These are phyloP conservation scores for Sebastes glaucus DNA, from an alignment of 2,797 vertebrate species.

Conservation along the genomic window DNA sequence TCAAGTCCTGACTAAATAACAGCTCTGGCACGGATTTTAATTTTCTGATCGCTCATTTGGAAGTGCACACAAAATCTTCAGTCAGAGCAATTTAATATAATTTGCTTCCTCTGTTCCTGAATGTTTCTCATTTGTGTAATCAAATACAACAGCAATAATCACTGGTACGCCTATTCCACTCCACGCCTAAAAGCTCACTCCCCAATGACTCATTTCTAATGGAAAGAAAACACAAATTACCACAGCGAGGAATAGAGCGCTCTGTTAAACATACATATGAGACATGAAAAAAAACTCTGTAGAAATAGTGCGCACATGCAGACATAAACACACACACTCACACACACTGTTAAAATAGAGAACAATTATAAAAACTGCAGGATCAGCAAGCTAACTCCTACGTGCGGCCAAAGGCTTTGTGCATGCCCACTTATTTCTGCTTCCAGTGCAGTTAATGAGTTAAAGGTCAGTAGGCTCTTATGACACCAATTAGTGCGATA, in stretches of 20 bases:
- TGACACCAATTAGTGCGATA: slow-evolving; percentile 78
- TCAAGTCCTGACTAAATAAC: slow-evolving; percentile 14
- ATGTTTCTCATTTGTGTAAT: slow-evolving; percentile 66
- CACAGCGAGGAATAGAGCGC: slow-evolving; percentile 24
- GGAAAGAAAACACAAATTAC: slow-evolving; percentile 57
- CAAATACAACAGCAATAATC: slow-evolving; percentile 66
- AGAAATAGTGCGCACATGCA: slow-evolving; percentile 5
- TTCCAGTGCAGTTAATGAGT: slow-evolving; percentile 69
- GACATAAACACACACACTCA: slow-evolving; percentile 22
- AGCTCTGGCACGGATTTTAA: slow-evolving; percentile 29
- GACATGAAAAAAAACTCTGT: slow-evolving; percentile 23
- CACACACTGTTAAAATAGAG: slow-evolving; percentile 15
- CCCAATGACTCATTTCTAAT: slow-evolving; percentile 60
- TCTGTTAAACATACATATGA: slow-evolving; percentile 46
- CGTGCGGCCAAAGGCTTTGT: slow-evolving; percentile 30
- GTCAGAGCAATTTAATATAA: slow-evolving; percentile 50
- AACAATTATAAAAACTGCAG: slow-evolving; percentile 64
- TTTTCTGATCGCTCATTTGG: slow-evolving; percentile 54
- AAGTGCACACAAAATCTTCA: slow-evolving; percentile 41
- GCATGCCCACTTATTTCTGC: slow-evolving; percentile 47
- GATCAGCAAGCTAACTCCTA: slow-evolving; percentile 56
- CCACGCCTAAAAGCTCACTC: slow-evolving; percentile 45
- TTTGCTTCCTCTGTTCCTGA: slow-evolving; percentile 52
- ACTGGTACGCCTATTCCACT: slow-evolving; percentile 39
- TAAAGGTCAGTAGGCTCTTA: slow-evolving; percentile 72